Evolutionary conservation across 30 jellyfish, hydroid and myxozoan genomes (phyloP), one percentile per base, ranked within the genome.

Genomic region (Aurelia coerulea): DNA sequence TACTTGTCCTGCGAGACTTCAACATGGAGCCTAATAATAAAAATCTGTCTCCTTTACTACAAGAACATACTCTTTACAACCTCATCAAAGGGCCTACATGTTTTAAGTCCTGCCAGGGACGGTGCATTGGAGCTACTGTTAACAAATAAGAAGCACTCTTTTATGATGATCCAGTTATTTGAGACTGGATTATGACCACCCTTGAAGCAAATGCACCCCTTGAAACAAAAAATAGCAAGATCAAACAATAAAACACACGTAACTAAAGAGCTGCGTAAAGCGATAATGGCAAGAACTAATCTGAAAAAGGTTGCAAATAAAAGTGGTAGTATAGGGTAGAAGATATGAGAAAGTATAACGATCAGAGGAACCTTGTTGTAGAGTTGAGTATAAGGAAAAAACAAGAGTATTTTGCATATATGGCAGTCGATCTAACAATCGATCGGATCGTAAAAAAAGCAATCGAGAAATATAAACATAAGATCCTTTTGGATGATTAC

Each of bases 61-160:
- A 23, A 64, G 18, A 11, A 33, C 23, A 68, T 68, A 59, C 19
- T 29, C 60, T 68, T 13, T 10, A 68, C 10, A 68, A 19, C 34
- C 9, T 68, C 14, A 68, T 68, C 80, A 68, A 68, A 68, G 60
- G 60, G 60, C 80, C 56, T 68, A 68, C 80, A n/a, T 68, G 80
- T 34, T 68, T 68, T 59, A 68, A 68, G 14, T 34, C 62, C 16
- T n/a, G 16, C 60, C 19, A 12, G 58, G 84, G 72, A 29, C 71
- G 39, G 17, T 49, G 71, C 35, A 35, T 35, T 51, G 29, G 84
- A 73, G 39, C 14, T 14, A 77, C 53, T 77, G 10, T 58, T 77
- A 19, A 23, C 29, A 23, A 23, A 23, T 23, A 23, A 23, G 29
- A 23, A 23, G 29, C 29, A 23, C 29, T 23, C 29, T 23, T 23